Percentiles rank a stretch among this genome's conserved stretches.
phyloP scores from a whole-genome alignment of 1,140 invertebrate species.

The Drosophila sp. region DNA sequence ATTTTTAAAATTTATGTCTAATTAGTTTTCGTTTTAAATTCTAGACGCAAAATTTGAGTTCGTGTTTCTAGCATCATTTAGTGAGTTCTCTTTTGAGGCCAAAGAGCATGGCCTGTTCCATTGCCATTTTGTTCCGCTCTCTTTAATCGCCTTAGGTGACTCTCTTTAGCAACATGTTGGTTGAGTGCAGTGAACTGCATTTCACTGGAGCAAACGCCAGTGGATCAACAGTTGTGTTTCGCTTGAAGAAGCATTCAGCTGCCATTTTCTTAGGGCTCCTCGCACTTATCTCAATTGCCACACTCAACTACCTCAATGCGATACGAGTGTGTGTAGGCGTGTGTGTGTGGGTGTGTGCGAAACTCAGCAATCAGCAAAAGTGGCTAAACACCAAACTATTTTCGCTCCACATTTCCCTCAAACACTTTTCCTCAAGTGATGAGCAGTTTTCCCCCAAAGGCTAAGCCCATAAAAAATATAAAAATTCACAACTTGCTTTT shows the following conservation, averaged over 20 bases:
- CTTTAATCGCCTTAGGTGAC: slow-evolving; percentile 1
- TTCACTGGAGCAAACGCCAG: not conserved
- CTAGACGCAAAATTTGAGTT: not conserved
- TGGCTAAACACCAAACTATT: slow-evolving; percentile 32
- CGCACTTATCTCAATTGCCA: slow-evolving; percentile 56
- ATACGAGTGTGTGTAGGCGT: slow-evolving; percentile 8
- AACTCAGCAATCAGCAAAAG: slow-evolving; percentile 63
- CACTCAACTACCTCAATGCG: slow-evolving; percentile 41
- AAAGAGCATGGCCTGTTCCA: slow-evolving; percentile 39
- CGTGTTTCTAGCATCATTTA: not conserved
- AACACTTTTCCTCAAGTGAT: slow-evolving; percentile 15
- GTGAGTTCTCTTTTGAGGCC: not conserved
- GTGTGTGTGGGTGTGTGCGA: slow-evolving; percentile 6
- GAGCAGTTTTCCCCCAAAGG: slow-evolving; percentile 32
- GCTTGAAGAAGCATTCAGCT: slow-evolving; percentile 21
- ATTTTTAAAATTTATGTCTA: slow-evolving; percentile 6
- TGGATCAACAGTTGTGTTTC: slow-evolving; percentile 62
- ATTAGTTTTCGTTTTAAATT: too few species aligned
- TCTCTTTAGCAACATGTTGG: slow-evolving; percentile 69
- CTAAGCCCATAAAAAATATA: slow-evolving; percentile 32
- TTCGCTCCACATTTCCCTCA: slow-evolving; percentile 8
- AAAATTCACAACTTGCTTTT: slow-evolving; percentile 10
- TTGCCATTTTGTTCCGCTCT: slow-evolving; percentile 54
- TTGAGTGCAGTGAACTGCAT: slow-evolving; percentile 38
- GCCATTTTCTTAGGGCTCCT: not conserved